Base-by-base conservation (phyloP, 2,113 vertebrate genomes). In the Seriola rivoliana region DNA sequence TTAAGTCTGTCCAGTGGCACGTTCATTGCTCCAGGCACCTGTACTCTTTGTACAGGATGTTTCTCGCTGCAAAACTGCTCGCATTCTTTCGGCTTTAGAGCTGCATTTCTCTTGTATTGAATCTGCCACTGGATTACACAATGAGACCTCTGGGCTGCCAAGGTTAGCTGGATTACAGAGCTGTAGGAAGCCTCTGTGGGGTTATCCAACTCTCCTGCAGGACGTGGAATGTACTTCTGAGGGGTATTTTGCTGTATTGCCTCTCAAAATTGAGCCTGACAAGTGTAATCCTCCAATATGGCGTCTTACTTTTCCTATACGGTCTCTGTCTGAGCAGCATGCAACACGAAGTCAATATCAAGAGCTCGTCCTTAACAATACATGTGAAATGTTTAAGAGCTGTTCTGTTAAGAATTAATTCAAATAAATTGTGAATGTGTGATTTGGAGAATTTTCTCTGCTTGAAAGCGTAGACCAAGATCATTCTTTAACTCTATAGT, bases 91-190 rank as follows among this genome's bases (percentile, higher is more conserved):
- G 66, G 80, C 75, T 86, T 81, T 75, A 60, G 64, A 82, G 66
- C 66, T 78, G 55, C 68, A 65, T 86, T 87, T 88, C 69, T 75
- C 68, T 69, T 67, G 69, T 91, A 84, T 84, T 88, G 79, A 83
- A 74, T 81, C 80, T 84, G 76, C 86, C 52, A 46, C 77, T 70
- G 85, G 88, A 92, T 89, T 91, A 91, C 88, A 81, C 77, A 71
- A 85, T 8, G 73, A 91, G 84, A 91, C 77, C 88, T 87, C 65
- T 89, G 84, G 84, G 84, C 78, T 64, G 82, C 84, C 60, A 69
- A 85, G 88, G 89, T 92, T 91, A 90, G 87, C 80, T 80, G 86
- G 83, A 91, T 92, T 90, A 91, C 80, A 71, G 78, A 75, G 60
- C 84, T 75, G 85, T 62, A 80, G 79, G 82, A 83, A 85, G 80